These are phyloP conservation scores for Mus musculus DNA, from an alignment of 2,113 vertebrate genomes.

Conservation along the genomic window DNA sequence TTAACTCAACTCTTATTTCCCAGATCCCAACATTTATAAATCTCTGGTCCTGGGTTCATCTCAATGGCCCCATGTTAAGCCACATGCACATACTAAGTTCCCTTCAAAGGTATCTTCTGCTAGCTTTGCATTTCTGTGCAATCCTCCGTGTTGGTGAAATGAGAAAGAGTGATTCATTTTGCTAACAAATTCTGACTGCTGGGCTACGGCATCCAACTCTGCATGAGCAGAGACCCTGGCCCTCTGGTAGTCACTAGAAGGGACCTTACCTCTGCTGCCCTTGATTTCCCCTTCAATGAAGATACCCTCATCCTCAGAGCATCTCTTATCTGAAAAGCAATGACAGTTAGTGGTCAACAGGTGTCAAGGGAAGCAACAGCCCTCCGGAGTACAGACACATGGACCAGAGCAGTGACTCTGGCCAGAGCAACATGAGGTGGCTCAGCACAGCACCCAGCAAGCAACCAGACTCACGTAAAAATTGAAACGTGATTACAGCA, in stretches of 20 bases:
- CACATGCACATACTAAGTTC: neutral
- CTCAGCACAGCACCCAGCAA: neutral
- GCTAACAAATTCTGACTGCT: neutral
- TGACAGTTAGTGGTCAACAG: neutral
- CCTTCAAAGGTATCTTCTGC: neutral
- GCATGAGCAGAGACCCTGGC: neutral
- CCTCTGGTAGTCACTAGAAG: neutral
- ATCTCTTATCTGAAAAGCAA: constrained; percentile 85
- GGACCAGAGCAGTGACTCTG: neutral
- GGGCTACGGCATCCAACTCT: neutral
- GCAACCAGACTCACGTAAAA: neutral
- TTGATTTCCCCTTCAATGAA: constrained; percentile 69
- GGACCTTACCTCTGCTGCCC: constrained; percentile 81
- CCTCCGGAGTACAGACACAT: neutral
- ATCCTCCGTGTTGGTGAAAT: neutral
- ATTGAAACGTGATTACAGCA: neutral
- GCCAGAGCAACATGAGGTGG: neutral
- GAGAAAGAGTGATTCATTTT: neutral
- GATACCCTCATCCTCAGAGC: constrained; percentile 81
- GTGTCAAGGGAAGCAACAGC: neutral
- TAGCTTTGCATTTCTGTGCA: neutral
- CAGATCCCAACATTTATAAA: neutral
- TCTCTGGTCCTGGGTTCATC: neutral
- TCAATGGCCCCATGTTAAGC: neutral
- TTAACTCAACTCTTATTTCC: neutral